Base-by-base conservation (phyloP, 2,113 vertebrate species). In the Pionites leucogaster region DNA sequence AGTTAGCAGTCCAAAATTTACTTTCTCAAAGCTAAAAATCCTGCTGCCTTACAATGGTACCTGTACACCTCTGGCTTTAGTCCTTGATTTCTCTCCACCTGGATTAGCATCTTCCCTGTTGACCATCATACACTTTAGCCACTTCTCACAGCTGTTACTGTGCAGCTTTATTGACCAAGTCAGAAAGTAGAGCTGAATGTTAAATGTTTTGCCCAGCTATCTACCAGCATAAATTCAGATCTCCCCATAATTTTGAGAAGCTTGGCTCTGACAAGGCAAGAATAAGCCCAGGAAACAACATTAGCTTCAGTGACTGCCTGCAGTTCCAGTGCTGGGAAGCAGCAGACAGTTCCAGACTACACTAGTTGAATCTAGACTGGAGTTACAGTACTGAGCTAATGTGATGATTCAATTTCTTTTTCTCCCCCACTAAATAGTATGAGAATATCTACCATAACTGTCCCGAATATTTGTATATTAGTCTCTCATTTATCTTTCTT, bases 281-380 rank as follows among this genome's bases (percentile, higher is more conserved):
- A 81, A 52, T 14, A 19, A 84, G 71, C 50, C 39, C 5, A 84
- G 63, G 55, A 94, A 59, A 29, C 59, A 86, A 44, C 42, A 90
- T 57, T 4, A 68, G 42, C 76, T 89, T 39, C 74, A 89, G 93
- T 2, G 1, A 16, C 86, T 95, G 77, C 91, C 74, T 72, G 69
- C 91, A 84, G 82, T 44, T 52, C 35, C 67, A 91, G 47, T 2
- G 8, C 82, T 88, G 72, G 62, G 52, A 82, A 91, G 83, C 86
- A 84, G 65, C 65, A 75, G 65, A 7, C 35, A 37, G 52, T 24
- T 92, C 90, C 88, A 93, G 86, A 79, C 53, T 23, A 50, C 78
- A 77, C 96, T 93, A 55, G 93, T 17, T 95, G 72, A 28, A 82
- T 92, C 95, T 91, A 69, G 76, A 62, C 60, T 4, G 41, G 31